A percentile compares a stretch with the other conserved stretches of the same genome.
phyloP scores from a whole-genome alignment of 2,888 invertebrate genomes.

The Drosophila nigricruria region DNA sequence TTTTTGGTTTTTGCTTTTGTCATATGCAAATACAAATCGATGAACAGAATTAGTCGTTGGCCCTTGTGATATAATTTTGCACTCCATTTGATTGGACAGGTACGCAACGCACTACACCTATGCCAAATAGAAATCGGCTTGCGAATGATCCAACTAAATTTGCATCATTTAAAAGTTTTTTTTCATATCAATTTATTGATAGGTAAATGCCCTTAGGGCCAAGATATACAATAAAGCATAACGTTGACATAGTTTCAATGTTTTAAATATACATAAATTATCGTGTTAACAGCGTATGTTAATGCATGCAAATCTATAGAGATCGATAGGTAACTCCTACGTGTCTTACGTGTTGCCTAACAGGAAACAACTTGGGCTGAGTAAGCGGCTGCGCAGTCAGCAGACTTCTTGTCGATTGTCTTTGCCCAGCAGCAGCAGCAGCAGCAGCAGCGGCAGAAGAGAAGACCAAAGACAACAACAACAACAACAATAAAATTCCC shows the following conservation, averaged over 20 bases:
- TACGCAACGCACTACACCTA: neutral
- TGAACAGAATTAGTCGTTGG: conserved; percentile 47
- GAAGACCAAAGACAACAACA: conserved; percentile 4
- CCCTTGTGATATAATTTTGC: conserved; percentile 33
- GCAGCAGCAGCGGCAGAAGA: neutral
- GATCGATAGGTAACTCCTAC: conserved; percentile 1
- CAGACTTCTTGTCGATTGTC: conserved; percentile 57
- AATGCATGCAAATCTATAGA: conserved; percentile 12
- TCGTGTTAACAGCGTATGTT: conserved; percentile 21
- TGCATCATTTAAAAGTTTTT: conserved; percentile 27
- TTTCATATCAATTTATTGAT: neutral
- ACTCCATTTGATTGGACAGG: conserved; percentile 13
- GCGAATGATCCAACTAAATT: conserved; percentile 22
- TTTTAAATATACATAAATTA: neutral
- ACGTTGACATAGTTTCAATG: conserved; percentile 13
- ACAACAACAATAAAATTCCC: conserved; percentile 22
- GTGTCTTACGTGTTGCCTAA: conserved; percentile 15
- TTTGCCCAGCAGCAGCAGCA: conserved; percentile 8
- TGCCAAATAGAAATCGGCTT: conserved; percentile 59
- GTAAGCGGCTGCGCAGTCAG: conserved; percentile 31
- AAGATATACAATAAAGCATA: neutral
- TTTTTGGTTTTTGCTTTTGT: conserved; percentile 5
- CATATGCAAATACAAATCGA: conserved; percentile 54
- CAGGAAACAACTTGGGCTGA: conserved; percentile 28
- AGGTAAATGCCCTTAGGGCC: conserved; percentile 5